These are phyloP conservation scores for Circaetus gallicus DNA, from an alignment of 2,113 vertebrate species.

Conservation along the genomic window DNA sequence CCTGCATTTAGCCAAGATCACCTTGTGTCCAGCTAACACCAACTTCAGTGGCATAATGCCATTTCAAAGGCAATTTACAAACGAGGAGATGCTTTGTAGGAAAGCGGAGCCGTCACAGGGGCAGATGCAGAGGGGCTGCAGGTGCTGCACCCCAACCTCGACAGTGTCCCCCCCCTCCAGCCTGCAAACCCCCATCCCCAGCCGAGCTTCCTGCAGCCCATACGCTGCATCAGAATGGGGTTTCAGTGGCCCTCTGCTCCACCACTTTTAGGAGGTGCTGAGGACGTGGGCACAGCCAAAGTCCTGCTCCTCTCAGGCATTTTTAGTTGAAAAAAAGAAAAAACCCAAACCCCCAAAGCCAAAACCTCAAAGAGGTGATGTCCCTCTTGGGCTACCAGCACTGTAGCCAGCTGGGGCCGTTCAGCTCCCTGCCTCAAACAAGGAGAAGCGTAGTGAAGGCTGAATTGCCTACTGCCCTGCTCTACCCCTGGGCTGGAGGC, in stretches of 20 bases:
- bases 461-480: neutral
- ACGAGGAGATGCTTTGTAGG: neutral
- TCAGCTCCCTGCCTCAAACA: neutral
- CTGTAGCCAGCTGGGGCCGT: neutral
- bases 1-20: neutral
- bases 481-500: neutral
- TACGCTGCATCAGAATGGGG: rapidly evolving
- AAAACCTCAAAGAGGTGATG: rapidly evolving
- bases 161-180: too few species aligned
- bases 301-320: neutral
- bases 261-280: neutral
- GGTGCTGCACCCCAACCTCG: neutral
- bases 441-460: neutral
- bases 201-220: neutral
- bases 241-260: neutral
- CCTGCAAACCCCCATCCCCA: rapidly evolving
- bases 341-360: rapidly evolving
- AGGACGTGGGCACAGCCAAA: neutral
- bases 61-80: neutral
- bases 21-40: neutral
- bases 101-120: rapidly evolving
- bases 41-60: neutral
- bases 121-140: neutral
- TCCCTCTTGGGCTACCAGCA: neutral
- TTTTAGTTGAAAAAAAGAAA: neutral